These are phyloP conservation scores for Eptatretus atami DNA, from an alignment of 2,797 vertebrate species.

Conservation along the genomic window DNA sequence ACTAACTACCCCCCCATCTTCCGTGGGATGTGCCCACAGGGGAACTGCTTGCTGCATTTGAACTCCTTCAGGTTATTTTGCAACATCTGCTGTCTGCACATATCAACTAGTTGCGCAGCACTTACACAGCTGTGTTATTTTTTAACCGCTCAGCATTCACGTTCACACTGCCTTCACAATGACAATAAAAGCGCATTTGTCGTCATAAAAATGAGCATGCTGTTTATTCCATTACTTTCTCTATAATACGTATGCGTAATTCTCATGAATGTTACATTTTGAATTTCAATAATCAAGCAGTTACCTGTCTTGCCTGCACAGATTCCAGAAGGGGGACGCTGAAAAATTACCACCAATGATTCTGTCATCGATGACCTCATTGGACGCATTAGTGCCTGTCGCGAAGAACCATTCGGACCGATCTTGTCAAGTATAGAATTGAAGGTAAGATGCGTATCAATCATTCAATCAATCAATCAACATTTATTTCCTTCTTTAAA, in stretches of 20 bases:
- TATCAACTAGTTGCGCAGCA: no score
- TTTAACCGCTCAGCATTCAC: no score
- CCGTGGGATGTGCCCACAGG: slow-evolving; percentile 46
- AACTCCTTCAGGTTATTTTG: slow-evolving; percentile 48
- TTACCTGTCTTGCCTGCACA: slow-evolving; percentile 11
- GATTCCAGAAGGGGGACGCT: slow-evolving; percentile 58
- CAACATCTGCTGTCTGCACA: no score
- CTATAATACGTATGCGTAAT: no score
- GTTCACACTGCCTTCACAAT: no score
- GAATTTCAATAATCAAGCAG: no score
- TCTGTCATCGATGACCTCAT: slow-evolving; percentile 45
- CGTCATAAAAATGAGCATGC: no score
- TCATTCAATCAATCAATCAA: not conserved
- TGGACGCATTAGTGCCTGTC: slow-evolving; percentile 71
- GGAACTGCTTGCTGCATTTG: slow-evolving; percentile 74
- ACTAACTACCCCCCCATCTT: slow-evolving; percentile 97
- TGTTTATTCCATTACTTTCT: no score
- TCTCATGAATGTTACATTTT: no score
- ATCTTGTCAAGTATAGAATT: slow-evolving; percentile 84
- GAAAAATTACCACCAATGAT: slow-evolving; percentile 47
- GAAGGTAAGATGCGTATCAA: slow-evolving; percentile 24
- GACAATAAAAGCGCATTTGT: no score
- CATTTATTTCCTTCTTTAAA: no score
- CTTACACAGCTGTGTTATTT: no score
- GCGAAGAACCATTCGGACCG: slow-evolving; percentile 55